These are phyloP conservation scores for Bombus superbus DNA, from an alignment of 1,140 invertebrate species.

Conservation along the genomic window DNA sequence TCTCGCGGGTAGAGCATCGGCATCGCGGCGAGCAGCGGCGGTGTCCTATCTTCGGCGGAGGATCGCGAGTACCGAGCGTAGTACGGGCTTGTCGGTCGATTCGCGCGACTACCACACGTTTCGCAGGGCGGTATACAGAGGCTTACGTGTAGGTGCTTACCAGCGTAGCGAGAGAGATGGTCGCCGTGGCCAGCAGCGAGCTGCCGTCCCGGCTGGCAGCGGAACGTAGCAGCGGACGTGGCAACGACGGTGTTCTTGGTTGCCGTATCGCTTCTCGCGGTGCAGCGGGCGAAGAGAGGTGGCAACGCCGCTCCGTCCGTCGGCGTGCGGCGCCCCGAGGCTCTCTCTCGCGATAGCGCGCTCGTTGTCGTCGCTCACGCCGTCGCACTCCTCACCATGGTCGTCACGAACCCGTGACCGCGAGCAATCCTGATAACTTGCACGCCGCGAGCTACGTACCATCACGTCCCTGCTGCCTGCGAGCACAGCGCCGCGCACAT, in stretches of 20 bases:
- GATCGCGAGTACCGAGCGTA: slow-evolving; percentile 20
- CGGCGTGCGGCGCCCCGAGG: slow-evolving; percentile 59
- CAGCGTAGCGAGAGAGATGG: slow-evolving; percentile 49
- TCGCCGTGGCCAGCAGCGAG: slow-evolving; percentile 54
- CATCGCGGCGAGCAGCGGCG: slow-evolving; percentile 1
- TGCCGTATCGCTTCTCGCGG: slow-evolving; percentile 55
- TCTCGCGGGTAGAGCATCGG: slow-evolving; percentile 10
- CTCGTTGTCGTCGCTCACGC: slow-evolving; percentile 59
- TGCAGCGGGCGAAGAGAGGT: slow-evolving; percentile 56
- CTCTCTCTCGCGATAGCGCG: slow-evolving; percentile 57
- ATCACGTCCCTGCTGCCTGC: slow-evolving; percentile 56
- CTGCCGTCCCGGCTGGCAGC: slow-evolving; percentile 56
- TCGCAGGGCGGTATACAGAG: slow-evolving; percentile 39
- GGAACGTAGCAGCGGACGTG: slow-evolving; percentile 64
- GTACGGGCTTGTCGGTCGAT: slow-evolving; percentile 13
- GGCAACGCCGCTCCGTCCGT: slow-evolving; percentile 64
- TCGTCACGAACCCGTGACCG: slow-evolving; percentile 51
- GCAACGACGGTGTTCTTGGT: slow-evolving; percentile 57
- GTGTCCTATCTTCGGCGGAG: slow-evolving; percentile 31
- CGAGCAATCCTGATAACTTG: slow-evolving; percentile 56
- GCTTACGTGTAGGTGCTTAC: slow-evolving; percentile 46
- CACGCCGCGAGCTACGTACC: slow-evolving; percentile 58
- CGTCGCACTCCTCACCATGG: slow-evolving; percentile 37
- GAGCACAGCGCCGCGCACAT: slow-evolving; percentile 51
- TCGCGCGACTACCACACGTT: slow-evolving; percentile 45